Base-by-base conservation (phyloP, 2,113 vertebrate genomes). In the Cinclus cinclus region DNA sequence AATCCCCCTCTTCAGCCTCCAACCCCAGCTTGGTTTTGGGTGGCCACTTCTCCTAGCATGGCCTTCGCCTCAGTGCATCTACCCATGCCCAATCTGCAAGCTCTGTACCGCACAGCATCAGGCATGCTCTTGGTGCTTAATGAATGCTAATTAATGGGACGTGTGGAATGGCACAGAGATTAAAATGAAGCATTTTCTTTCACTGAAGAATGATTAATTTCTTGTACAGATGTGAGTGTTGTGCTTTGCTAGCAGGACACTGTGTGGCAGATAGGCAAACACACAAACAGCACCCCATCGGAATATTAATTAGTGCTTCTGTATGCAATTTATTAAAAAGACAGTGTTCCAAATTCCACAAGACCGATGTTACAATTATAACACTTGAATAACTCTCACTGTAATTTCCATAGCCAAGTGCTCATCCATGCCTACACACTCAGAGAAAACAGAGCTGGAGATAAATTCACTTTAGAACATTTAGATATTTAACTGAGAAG, bases 271-370 rank as follows among this genome's bases (percentile, higher is more conserved):
- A 89, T 42, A 84, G 82, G 37, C 63, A 81, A n/a, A 71, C 64
- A 87, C 52, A 91, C 62, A 91, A 87, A 87, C 76, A 94, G 31
- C 69, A 84, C 20, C n/a, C 73, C 7, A 1, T 37, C 0, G 0
- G 92, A 96, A 95, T 94, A 87, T 44, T 80, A 94, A 97, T 96
- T 73, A 69, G 55, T 59, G 41, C 20, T 87, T 81, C 42, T 59
- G 23, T 92, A 84, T 87, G 44, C 35, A 90, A 94, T 73, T 90
- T 41, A 74, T 94, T 96, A 91, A 65, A 92, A 96, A 94, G 63
- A 87, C 82, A 79, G 49, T 24, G 28, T 75, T 94, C 41, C 52
- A 91, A 92, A 96, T 95, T 91, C 84, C 84, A 74, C 41, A 83
- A 6, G 1, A 83, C 55, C 92, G 44, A 68, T 60, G 75, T 67